Evolutionary conservation across 53 echinoderm and acorn worm species (phyloP).

Genomic region (Echinarachnius parma): DNA sequence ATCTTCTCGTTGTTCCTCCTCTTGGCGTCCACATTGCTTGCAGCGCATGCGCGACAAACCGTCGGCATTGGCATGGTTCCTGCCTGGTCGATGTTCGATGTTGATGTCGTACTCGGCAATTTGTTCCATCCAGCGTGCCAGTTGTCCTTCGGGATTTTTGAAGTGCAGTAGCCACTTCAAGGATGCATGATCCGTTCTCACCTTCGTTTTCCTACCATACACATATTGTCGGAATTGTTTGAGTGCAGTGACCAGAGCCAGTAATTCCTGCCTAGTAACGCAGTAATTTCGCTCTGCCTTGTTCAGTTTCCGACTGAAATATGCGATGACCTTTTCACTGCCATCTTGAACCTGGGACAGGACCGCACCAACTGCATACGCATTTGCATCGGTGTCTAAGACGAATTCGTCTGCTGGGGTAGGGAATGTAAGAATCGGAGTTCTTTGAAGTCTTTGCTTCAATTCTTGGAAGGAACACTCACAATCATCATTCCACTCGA

Average conservation of each 20-base stretch:
- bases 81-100: conserved; percentile 28
- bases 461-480: conserved; percentile 34
- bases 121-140: conserved; percentile 33
- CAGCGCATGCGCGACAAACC: conserved; percentile 26
- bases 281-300: conserved; percentile 17
- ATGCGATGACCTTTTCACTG: conserved; percentile 30
- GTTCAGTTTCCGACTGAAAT: conserved; percentile 7
- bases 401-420: not conserved
- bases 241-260: conserved; percentile 12
- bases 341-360: conserved; percentile 42
- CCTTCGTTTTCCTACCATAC: conserved; percentile 24
- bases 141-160: conserved; percentile 31
- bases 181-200: conserved; percentile 38
- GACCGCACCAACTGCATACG: conserved; percentile 22
- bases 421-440: conserved; percentile 32
- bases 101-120: conserved; percentile 43
- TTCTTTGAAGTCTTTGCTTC: conserved; percentile 2
- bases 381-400: conserved; percentile 44
- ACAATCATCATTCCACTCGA: conserved; percentile 27
- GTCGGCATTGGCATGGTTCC: conserved; percentile 40
- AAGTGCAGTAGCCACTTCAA: conserved; percentile 40
- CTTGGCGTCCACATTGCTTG: conserved; percentile 22
- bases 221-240: conserved; percentile 43
- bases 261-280: conserved; percentile 10
- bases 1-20: not conserved